Conservation (phyloP, 2,797 vertebrate genomes). For the Nyctalus aviator region DNA sequence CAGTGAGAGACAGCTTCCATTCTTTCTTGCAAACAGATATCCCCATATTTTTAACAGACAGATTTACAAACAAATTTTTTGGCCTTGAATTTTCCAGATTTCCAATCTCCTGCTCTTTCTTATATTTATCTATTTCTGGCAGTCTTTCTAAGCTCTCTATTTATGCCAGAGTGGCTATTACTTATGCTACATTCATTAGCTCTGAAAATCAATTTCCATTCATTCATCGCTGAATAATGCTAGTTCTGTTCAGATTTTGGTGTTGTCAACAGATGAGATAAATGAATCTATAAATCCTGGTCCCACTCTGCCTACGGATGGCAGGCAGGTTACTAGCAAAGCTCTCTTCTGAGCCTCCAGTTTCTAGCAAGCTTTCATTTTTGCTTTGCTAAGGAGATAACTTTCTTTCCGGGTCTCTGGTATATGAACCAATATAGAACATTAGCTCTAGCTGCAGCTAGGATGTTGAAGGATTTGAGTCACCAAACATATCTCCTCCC, state of each 20-base stretch:
- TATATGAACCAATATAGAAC: neutral
- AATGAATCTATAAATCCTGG: constrained; percentile 38
- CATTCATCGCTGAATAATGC: constrained; percentile 48
- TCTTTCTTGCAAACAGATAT: neutral
- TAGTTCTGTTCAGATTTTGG: constrained; percentile 53
- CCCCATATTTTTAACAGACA: neutral
- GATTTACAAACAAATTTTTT: neutral
- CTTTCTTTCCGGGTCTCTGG: neutral
- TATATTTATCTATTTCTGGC: constrained; percentile 15
- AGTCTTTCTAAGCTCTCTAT: neutral
- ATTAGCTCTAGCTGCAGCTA: neutral
- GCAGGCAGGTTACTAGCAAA: constrained; percentile 15
- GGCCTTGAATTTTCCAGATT: neutral
- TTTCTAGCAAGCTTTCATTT: constrained; percentile 17
- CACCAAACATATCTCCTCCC: neutral
- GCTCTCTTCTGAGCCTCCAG: neutral
- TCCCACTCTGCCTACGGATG: neutral
- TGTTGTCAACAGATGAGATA: constrained; percentile 43
- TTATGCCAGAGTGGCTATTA: neutral
- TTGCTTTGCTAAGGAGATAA: constrained; percentile 4
- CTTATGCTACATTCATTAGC: neutral
- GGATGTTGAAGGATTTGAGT: neutral
- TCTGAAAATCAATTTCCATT: constrained; percentile 56
- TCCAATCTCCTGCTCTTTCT: neutral
- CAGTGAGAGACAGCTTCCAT: neutral